Conservation (phyloP, 2,888 invertebrate genomes). For the Julus scanicus region DNA sequence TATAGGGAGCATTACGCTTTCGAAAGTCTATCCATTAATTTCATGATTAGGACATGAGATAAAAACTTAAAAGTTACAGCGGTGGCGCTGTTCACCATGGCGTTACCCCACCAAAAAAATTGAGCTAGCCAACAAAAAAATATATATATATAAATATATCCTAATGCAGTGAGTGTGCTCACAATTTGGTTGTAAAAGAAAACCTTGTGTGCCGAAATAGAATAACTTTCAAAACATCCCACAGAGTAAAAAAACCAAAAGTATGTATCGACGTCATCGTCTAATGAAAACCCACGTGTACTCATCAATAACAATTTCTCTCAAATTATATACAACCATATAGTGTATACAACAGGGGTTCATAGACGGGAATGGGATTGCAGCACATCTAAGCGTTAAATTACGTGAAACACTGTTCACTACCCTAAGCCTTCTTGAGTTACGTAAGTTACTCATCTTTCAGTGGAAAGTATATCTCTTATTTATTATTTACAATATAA, state of each 20-base stretch:
- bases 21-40: too few species aligned
- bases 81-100: too few species aligned
- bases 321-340: background rate
- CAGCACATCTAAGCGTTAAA: background rate
- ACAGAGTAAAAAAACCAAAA: background rate
- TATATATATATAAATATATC: too few species aligned
- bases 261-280: conserved; percentile 36
- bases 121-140: too few species aligned
- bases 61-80: too few species aligned
- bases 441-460: background rate
- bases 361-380: background rate
- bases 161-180: background rate
- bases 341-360: background rate
- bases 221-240: conserved; percentile 15
- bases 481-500: background rate
- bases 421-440: background rate
- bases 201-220: conserved; percentile 36
- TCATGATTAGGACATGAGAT: too few species aligned
- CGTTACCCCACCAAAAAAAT: too few species aligned
- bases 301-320: background rate
- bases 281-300: conserved; percentile 14
- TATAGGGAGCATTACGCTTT: too few species aligned
- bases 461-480: background rate
- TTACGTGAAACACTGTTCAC: background rate
- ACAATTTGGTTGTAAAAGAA: conserved; percentile 12